These are phyloP conservation scores for Steinernema feltiae DNA, from an alignment of 1,140 invertebrate genomes.

Conservation along the genomic window DNA sequence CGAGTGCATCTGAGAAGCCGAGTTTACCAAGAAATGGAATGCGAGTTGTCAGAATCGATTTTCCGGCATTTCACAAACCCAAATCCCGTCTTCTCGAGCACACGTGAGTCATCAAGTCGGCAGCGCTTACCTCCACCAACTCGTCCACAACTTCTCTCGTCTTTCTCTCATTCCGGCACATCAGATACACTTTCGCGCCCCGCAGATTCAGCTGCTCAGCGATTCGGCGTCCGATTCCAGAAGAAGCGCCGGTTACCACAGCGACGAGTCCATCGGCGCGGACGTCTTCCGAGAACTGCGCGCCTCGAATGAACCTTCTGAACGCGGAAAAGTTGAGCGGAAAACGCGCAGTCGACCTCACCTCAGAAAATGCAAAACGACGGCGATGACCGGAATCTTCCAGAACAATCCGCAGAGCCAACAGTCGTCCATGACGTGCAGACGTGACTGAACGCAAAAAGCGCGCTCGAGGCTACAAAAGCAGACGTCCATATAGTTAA, in stretches of 20 bases:
- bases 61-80: neutral
- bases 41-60: neutral
- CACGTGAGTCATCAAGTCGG: too few relatives aligned
- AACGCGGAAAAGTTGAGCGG: neutral
- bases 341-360: neutral
- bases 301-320: conserved; percentile 5
- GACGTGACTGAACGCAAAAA: neutral
- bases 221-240: conserved; percentile 8
- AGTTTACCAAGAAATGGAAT: neutral
- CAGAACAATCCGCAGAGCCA: neutral
- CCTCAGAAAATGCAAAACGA: neutral
- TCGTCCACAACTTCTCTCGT: neutral
- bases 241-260: conserved; percentile 2
- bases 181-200: conserved; percentile 13
- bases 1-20: too few relatives aligned
- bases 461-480: neutral
- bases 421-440: neutral
- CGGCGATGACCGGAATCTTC: neutral
- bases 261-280: neutral
- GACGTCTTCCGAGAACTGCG: neutral
- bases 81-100: too few relatives aligned
- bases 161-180: conserved; percentile 4
- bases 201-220: conserved; percentile 15
- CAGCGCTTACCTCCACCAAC: neutral
- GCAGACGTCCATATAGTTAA: neutral